These are phyloP conservation scores for Drosophila setosimentum DNA, from an alignment of 2,888 invertebrate genomes.

Conservation along the genomic window DNA sequence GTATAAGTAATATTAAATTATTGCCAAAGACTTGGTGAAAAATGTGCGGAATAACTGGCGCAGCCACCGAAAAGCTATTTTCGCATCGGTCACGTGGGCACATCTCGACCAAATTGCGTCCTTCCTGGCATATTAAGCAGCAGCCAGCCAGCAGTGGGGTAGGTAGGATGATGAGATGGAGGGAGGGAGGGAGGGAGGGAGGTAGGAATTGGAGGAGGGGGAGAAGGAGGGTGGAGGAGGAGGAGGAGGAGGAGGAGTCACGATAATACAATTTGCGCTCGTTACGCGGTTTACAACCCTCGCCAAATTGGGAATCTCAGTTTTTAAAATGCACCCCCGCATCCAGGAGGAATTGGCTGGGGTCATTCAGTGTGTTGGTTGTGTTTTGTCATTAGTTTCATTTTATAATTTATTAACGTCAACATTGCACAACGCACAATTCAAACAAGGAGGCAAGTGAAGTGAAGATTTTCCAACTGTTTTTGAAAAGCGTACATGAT, in stretches of 20 bases:
- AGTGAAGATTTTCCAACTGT: conserved; percentile 66
- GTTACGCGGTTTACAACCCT: conserved; percentile 78
- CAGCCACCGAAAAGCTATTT: conserved; percentile 25
- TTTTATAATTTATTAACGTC: conserved; percentile 84
- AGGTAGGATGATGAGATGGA: background rate
- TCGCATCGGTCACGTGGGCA: conserved; percentile 22
- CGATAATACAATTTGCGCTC: conserved; percentile 77
- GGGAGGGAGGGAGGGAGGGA: no score
- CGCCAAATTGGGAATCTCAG: conserved; percentile 40
- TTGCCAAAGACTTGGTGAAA: conserved; percentile 31
- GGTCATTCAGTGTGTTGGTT: conserved; percentile 38
- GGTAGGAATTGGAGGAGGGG: conserved; percentile 4
- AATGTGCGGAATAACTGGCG: conserved; percentile 28
- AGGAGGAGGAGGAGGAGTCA: conserved; percentile 1
- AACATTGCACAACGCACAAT: conserved; percentile 74
- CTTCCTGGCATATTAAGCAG: conserved; percentile 25
- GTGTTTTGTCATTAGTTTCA: conserved; percentile 83
- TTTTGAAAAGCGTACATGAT: conserved; percentile 83
- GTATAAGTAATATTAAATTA: conserved; percentile 77
- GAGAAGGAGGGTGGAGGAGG: background rate
- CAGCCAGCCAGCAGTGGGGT: conserved; percentile 4
- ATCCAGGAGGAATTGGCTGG: background rate
- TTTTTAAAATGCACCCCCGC: conserved; percentile 55
- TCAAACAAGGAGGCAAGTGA: conserved; percentile 47
- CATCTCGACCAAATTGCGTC: conserved; percentile 42